Percentiles rank a stretch among this genome's conserved stretches.
Evolutionary conservation across 2,113 vertebrate genomes (phyloP).

Genomic region (Saiga tatarica): DNA sequence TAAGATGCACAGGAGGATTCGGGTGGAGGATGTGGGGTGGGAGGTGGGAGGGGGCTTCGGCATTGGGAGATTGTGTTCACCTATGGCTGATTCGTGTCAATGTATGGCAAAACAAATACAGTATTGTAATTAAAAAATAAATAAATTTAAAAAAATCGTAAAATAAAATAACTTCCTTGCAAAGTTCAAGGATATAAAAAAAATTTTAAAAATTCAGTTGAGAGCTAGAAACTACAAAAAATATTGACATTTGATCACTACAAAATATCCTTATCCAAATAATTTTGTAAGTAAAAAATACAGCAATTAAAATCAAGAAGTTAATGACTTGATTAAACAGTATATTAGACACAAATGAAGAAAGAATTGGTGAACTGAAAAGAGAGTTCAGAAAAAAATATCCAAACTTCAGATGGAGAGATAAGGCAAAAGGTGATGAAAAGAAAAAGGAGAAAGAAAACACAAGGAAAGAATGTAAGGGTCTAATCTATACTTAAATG

Average conservation of each 20-base stretch:
- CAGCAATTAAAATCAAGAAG: background rate
- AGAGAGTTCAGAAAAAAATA: background rate
- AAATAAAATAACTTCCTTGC: background rate
- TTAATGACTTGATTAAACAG: background rate
- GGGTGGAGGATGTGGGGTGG: no score
- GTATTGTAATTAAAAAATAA: no score
- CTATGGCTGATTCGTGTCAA: no score
- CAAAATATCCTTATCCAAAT: background rate
- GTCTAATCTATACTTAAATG: background rate
- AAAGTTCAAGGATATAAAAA: background rate
- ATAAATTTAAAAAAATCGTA: no score
- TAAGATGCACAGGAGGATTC: no score
- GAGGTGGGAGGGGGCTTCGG: no score
- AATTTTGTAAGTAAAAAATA: background rate
- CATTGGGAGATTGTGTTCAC: no score
- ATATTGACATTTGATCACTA: background rate
- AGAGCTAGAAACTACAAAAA: background rate
- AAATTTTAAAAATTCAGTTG: background rate
- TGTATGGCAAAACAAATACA: no score
- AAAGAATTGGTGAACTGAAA: background rate
- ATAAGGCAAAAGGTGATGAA: background rate
- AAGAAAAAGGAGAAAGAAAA: background rate
- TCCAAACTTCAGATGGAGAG: background rate
- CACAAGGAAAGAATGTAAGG: background rate
- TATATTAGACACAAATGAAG: background rate